Conservation (phyloP, 1,140 invertebrate genomes). For the Papilio helenus region DNA sequence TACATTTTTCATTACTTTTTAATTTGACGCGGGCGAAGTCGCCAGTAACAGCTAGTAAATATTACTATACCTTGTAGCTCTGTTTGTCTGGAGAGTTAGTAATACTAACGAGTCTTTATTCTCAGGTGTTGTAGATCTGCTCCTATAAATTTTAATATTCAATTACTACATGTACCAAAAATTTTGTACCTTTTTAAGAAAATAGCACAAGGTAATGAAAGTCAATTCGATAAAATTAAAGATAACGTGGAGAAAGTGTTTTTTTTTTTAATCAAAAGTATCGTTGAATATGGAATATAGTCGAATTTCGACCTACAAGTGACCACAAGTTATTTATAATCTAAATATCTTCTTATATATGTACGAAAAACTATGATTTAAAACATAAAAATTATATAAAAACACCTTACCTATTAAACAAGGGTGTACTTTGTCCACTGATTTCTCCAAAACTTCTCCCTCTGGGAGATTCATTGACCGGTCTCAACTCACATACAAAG, state of each 20-base stretch:
- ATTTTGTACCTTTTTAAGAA: too few species aligned
- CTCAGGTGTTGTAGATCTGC: conserved; percentile 57
- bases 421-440: conserved; percentile 55
- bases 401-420: conserved; percentile 54
- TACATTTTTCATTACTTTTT: not conserved
- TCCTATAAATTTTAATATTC: conserved; percentile 48
- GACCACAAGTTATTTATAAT: too few species aligned
- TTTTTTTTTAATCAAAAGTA: too few species aligned
- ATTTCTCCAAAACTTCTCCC: conserved; percentile 58
- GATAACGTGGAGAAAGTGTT: too few species aligned
- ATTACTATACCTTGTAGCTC: conserved; percentile 57
- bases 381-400: conserved; percentile 1
- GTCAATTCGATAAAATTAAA: too few species aligned
- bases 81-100: conserved; percentile 48
- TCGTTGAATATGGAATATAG: too few species aligned
- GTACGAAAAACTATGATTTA: not conserved
- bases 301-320: too few species aligned
- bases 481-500: conserved; percentile 41
- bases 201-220: too few species aligned
- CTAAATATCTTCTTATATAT: too few species aligned
- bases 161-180: not conserved
- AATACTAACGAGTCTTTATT: conserved; percentile 56
- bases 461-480: conserved; percentile 58
- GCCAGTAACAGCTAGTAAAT: too few species aligned
- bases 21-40: conserved; percentile 69